Percentiles rank a stretch among this genome's conserved stretches.
These are phyloP conservation scores for Australoheros scitulus DNA, from an alignment of 2,113 vertebrate genomes.

Conservation along the genomic window DNA sequence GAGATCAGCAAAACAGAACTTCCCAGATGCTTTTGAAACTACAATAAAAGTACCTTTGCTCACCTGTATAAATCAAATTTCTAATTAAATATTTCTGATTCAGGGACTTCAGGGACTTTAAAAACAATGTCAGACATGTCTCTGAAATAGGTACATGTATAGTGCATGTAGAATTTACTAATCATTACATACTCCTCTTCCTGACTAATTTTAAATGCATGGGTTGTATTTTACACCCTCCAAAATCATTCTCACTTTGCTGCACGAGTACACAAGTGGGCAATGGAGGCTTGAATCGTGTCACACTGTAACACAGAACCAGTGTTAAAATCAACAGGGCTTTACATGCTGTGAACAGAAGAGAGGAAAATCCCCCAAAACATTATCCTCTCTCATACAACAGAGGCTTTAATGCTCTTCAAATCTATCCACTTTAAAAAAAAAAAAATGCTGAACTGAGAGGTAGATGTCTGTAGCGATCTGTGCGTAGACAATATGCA, in stretches of 20 bases:
- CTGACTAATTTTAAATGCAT: neutral
- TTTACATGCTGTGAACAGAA: neutral
- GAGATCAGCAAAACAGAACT: neutral
- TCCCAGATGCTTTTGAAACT: too few species aligned
- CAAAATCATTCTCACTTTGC: neutral
- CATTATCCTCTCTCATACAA: neutral
- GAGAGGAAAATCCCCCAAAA: neutral
- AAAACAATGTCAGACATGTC: neutral
- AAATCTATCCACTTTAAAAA: neutral
- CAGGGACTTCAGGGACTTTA: neutral
- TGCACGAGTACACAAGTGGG: neutral
- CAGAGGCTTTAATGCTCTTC: neutral
- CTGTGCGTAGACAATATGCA: neutral
- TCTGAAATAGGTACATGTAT: neutral
- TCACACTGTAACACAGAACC: slow-evolving; percentile 7
- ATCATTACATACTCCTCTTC: neutral
- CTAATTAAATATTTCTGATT: neutral
- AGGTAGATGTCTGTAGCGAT: neutral
- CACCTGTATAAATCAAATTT: too few species aligned
- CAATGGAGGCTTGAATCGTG: neutral
- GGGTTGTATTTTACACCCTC: neutral
- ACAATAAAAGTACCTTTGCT: too few species aligned
- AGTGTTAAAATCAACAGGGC: neutral
- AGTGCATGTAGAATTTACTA: neutral
- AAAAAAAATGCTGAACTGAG: neutral